A percentile compares a stretch with the other conserved stretches of the same genome.
Evolutionary conservation across 2,797 vertebrate species (phyloP).

Genomic region (Fistularia tabacaria): DNA sequence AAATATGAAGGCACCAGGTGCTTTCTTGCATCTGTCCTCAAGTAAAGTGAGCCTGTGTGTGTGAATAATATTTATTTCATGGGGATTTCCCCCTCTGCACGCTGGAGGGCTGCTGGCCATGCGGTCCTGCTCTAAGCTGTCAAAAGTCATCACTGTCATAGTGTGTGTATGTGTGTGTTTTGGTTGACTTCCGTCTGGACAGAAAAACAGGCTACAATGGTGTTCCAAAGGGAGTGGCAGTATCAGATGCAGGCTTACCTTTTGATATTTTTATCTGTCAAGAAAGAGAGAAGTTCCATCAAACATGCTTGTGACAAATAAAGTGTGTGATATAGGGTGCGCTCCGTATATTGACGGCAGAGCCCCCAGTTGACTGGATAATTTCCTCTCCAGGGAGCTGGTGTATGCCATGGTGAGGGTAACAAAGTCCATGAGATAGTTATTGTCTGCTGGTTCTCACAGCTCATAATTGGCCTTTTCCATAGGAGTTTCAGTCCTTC

Average conservation of each 20-base stretch:
- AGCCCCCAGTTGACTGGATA: conserved; percentile 26
- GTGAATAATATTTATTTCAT: conserved; percentile 53
- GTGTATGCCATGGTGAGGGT: conserved; percentile 11
- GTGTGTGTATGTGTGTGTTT: conserved; percentile 18
- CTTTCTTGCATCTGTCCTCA: conserved; percentile 12
- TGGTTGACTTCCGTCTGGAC: not conserved
- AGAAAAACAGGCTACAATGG: conserved; percentile 5
- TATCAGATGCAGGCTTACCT: conserved; percentile 12
- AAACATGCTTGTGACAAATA: not conserved
- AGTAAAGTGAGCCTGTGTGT: conserved; percentile 26
- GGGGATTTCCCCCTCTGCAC: conserved; percentile 47
- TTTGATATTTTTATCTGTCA: conserved; percentile 6
- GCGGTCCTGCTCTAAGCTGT: conserved; percentile 53
- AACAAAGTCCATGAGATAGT: conserved; percentile 18
- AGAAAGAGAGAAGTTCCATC: conserved; percentile 1
- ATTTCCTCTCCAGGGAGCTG: conserved; percentile 28
- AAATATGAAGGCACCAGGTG: conserved; percentile 11
- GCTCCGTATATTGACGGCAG: conserved; percentile 7
- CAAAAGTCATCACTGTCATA: conserved; percentile 43
- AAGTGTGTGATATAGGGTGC: conserved; percentile 7
- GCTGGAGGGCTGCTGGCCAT: conserved; percentile 15
- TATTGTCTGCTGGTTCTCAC: not conserved
- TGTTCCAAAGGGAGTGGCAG: conserved; percentile 1
- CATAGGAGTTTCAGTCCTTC: too few species aligned
- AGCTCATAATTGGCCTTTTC: not conserved